These are phyloP conservation scores for Aleiodes testaceus DNA, from an alignment of 2,888 invertebrate genomes.

Conservation along the genomic window DNA sequence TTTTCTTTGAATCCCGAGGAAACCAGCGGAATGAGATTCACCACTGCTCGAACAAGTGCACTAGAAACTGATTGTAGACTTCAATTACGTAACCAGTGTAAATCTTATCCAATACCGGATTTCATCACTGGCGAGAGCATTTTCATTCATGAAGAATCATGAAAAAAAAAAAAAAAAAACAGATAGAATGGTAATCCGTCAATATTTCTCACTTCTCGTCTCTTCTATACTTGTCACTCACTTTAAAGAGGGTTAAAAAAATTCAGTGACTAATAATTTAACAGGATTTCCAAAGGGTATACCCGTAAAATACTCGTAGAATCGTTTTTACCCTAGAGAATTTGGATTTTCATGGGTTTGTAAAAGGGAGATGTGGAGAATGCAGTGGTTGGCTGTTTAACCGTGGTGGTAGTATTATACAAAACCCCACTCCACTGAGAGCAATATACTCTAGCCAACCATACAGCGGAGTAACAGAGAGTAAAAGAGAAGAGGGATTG, in stretches of 20 bases:
- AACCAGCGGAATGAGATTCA: too few species aligned
- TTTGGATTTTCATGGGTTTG: constrained; percentile 45
- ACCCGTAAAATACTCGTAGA: constrained; percentile 61
- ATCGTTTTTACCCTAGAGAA: constrained; percentile 51
- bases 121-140: too few species aligned
- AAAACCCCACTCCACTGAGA: constrained; percentile 4
- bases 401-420: constrained; percentile 25
- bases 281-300: constrained; percentile 61
- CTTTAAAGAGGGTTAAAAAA: constrained; percentile 12
- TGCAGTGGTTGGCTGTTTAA: constrained; percentile 16
- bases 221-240: not conserved
- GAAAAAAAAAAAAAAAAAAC: not conserved
- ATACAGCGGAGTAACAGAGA: not conserved
- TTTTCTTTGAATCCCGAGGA: too few species aligned
- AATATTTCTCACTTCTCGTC: too few species aligned
- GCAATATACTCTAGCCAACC: constrained; percentile 17
- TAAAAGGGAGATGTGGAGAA: not conserved
- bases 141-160: too few species aligned
- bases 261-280: constrained; percentile 68
- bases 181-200: not conserved
- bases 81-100: too few species aligned
- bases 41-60: too few species aligned
- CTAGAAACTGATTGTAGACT: too few species aligned
- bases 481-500: constrained; percentile 15
- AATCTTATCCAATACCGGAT: too few species aligned